Evolutionary conservation across 2,113 vertebrate species (phyloP).

Genomic region (Bujurquina vittata): DNA sequence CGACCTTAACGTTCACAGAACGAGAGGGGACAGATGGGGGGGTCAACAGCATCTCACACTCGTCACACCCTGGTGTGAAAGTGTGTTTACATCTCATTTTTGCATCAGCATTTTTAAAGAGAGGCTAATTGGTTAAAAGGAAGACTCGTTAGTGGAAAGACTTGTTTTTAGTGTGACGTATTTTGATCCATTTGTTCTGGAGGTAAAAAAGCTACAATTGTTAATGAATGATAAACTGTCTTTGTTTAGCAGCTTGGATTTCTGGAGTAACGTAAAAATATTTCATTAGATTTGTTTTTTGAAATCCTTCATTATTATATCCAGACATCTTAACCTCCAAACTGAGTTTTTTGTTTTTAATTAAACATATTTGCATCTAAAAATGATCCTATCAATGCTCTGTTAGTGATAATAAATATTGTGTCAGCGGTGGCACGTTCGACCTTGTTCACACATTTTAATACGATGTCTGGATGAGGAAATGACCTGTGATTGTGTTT

Average conservation of each 20-base stretch:
- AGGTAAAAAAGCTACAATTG: too few relatives aligned
- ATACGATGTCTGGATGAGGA: neutral
- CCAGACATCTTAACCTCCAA: neutral
- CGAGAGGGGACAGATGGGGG: conserved; percentile 66
- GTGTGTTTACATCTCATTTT: conserved; percentile 64
- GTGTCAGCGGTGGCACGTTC: rapidly evolving
- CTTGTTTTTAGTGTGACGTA: neutral
- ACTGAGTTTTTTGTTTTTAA: neutral
- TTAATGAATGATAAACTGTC: neutral
- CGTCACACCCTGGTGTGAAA: conserved; percentile 67
- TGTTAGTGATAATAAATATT: neutral
- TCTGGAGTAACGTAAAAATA: neutral
- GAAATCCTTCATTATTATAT: neutral
- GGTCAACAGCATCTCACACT: conserved; percentile 75
- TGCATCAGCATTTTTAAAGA: neutral
- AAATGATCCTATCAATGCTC: neutral
- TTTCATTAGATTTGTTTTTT: neutral
- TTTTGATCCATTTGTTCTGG: rapidly evolving
- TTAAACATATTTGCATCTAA: too few relatives aligned
- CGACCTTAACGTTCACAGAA: conserved; percentile 67
- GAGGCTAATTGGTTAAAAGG: neutral
- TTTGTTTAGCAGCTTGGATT: neutral
- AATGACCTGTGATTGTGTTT: neutral
- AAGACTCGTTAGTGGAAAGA: neutral
- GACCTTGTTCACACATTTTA: neutral